Conservation (phyloP, 1,140 invertebrate genomes). For the Venturia canescens region DNA sequence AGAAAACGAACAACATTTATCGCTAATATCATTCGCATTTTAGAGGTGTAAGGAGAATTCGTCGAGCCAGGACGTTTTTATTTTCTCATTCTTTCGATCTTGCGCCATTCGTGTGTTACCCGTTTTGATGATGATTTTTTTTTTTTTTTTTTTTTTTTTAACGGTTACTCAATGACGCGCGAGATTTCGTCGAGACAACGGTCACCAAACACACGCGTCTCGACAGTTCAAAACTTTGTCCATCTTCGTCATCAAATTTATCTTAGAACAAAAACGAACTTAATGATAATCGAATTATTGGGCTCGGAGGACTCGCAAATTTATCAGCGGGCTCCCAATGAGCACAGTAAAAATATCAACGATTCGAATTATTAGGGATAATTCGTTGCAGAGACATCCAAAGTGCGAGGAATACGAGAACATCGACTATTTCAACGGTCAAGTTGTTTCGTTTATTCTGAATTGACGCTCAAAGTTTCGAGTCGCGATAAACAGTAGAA, state of each 20-base stretch:
- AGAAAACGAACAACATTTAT: constrained; percentile 8
- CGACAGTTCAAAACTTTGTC: constrained; percentile 11
- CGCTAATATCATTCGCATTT: constrained; percentile 43
- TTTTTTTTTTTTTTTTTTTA: background rate
- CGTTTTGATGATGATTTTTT: background rate
- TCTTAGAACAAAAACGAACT: constrained; percentile 48
- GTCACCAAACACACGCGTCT: constrained; percentile 17
- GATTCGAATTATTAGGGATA: constrained; percentile 32
- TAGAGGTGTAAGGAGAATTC: background rate
- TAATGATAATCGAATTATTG: constrained; percentile 31
- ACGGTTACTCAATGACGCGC: background rate
- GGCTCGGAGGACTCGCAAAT: constrained; percentile 27
- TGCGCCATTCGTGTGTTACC: background rate
- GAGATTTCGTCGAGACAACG: constrained; percentile 61
- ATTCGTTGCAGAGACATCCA: background rate
- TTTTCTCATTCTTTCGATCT: constrained; percentile 41
- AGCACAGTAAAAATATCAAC: background rate
- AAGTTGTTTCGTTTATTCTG: background rate
- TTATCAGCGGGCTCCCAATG: background rate
- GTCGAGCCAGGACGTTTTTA: background rate
- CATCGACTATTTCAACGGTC: background rate
- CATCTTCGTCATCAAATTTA: constrained; percentile 46
- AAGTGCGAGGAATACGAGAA: background rate
- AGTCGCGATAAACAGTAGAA: background rate
- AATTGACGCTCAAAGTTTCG: constrained; percentile 22